Evolutionary conservation across 2,797 vertebrate genomes (phyloP), one percentile per base, ranked within the genome.

Genomic region (Enteromius trimaculatus): DNA sequence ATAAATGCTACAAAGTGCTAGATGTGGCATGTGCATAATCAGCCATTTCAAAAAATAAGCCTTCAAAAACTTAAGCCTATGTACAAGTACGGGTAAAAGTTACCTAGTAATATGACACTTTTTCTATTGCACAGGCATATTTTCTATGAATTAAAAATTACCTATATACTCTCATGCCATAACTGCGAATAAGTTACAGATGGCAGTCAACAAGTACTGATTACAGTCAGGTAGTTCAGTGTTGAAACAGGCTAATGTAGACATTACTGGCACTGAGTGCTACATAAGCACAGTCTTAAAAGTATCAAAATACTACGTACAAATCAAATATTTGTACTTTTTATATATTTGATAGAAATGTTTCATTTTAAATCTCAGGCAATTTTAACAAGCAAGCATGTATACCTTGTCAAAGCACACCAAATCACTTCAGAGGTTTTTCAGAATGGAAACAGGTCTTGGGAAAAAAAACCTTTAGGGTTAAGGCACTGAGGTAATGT

Each of bases 171-270:
- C 92, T 94, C 93, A 91, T 93, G 93, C 90, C 87, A 90, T 86
- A 65, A 69, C 91, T 91, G 88, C 86, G 34, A 80, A 60, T 83
- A 60, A 29, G 77, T 34, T 79, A 87, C 90, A 92, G 92, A n/a
- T 79, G 92, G 87, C 91, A 92, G 77, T 94, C 95, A 94, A 92
- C 90, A 94, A 94, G 93, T 93, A 93, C 91, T 90, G 74, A 86
- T 85, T 90, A 89, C 81, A 90, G 29, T 77, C 31, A 53, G 64
- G 53, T 68, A 76, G 69, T 77, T 74, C 51, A 62, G 42, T 62
- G 79, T 58, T 81, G 66, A 68, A 78, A 79, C 65, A 80, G 58
- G 49, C 23, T 31, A 70, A 68, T 75, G 62, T 69, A 39, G 42
- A 69, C 49, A 80, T 55, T 6, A 19, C 39, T 77, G 49, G 44